These are phyloP conservation scores for Eulemur coronatus DNA, from an alignment of 2,797 vertebrate genomes.

Conservation along the genomic window DNA sequence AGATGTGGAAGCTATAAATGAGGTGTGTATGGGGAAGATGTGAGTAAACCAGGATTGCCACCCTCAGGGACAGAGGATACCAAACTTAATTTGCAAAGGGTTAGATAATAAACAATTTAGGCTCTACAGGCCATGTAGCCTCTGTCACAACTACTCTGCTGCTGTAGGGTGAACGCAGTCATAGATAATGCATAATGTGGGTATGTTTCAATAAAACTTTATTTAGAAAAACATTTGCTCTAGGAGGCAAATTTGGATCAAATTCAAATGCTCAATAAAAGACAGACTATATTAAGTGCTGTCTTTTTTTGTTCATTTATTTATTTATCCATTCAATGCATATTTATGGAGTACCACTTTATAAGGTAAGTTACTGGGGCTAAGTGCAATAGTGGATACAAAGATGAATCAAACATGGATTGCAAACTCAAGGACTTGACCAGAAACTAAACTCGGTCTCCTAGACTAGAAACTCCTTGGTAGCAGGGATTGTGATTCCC, in stretches of 20 bases:
- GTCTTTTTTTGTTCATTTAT: neutral
- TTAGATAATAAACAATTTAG: neutral
- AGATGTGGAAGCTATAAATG: neutral
- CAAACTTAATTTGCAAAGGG: neutral
- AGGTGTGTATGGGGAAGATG: neutral
- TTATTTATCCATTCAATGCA: neutral
- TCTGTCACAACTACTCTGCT: neutral
- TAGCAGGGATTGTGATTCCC: too few species aligned
- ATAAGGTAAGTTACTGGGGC: neutral
- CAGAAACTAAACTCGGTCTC: neutral
- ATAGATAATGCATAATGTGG: neutral
- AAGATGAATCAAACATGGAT: neutral
- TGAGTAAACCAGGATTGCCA: neutral
- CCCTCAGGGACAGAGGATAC: neutral
- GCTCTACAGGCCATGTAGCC: neutral
- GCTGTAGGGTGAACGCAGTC: neutral
- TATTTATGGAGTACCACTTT: neutral
- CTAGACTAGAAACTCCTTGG: neutral
- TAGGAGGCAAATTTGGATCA: neutral
- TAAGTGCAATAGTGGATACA: neutral
- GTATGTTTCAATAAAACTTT: neutral
- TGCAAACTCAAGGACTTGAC: neutral
- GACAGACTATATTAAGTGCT: neutral
- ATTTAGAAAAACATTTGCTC: neutral
- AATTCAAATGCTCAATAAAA: neutral